A percentile compares a stretch with the other conserved stretches of the same genome.
Evolutionary conservation across 2,888 invertebrate genomes (phyloP).

Genomic region (Catocala nupta): DNA sequence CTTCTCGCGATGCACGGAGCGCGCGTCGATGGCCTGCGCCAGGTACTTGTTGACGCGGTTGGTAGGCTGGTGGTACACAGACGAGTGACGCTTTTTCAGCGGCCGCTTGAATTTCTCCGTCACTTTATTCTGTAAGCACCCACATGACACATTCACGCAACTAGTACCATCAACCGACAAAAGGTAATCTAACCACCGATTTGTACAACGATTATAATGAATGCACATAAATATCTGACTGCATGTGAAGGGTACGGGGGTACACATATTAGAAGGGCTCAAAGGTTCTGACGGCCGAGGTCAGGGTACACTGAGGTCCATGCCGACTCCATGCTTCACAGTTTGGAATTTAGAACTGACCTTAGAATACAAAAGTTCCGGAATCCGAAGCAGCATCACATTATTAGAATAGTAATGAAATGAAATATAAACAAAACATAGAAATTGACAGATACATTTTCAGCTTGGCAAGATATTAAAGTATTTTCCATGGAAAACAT

Average conservation of each 20-base stretch:
- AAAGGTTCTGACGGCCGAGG: conserved; percentile 44
- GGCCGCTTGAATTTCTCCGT: conserved; percentile 96
- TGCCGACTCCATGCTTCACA: conserved; percentile 82
- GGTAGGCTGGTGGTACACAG: conserved; percentile 95
- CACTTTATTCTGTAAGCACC: conserved; percentile 91
- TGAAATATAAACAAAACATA: conserved; percentile 64
- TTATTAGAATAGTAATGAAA: conserved; percentile 81
- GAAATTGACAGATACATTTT: conserved; percentile 41
- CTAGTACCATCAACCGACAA: conserved; percentile 23
- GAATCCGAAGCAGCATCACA: conserved; percentile 86
- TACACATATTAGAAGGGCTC: conserved; percentile 41
- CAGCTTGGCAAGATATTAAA: conserved; percentile 35
- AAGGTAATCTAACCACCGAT: conserved; percentile 54
- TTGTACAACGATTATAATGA: conserved; percentile 46
- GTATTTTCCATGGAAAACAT: conserved; percentile 24
- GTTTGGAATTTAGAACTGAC: conserved; percentile 76
- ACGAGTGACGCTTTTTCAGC: conserved; percentile 95
- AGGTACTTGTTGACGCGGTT: conserved; percentile 97
- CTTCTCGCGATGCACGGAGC: conserved; percentile 96
- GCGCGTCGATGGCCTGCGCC: conserved; percentile 96
- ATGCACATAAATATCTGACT: conserved; percentile 40
- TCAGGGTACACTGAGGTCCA: conserved; percentile 74
- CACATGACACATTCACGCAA: conserved; percentile 54
- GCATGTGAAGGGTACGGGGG: conserved; percentile 52
- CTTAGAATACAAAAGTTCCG: conserved; percentile 83